These are phyloP conservation scores for Myiothlypis chrysogaster DNA, from an alignment of 2,797 vertebrate species.

Conservation along the genomic window DNA sequence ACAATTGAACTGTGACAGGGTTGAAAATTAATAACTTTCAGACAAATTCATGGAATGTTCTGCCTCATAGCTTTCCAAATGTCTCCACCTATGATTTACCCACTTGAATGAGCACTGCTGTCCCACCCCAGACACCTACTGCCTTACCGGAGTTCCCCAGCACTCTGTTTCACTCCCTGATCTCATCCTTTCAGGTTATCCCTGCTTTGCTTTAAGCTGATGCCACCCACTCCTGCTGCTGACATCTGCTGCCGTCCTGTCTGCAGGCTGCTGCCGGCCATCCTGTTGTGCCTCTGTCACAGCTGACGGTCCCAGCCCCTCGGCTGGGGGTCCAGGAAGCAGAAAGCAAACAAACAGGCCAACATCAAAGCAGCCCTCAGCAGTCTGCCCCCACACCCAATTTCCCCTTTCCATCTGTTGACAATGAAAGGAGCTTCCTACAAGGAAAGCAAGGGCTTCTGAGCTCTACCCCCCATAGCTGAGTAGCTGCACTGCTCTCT, in stretches of 20 bases:
- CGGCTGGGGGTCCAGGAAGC: neutral
- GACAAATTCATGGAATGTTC: neutral
- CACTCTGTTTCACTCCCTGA: neutral
- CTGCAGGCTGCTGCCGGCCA: neutral
- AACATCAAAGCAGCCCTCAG: neutral
- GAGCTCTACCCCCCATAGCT: neutral
- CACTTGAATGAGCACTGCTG: neutral
- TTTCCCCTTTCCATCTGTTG: constrained; percentile 17
- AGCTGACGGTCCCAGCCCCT: neutral
- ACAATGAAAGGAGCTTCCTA: constrained; percentile 6
- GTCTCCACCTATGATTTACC: neutral
- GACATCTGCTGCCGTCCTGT: neutral
- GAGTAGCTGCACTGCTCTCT: neutral
- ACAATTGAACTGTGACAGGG: neutral
- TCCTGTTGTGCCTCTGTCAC: neutral
- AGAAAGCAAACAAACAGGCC: neutral
- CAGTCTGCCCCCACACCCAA: neutral
- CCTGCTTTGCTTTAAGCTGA: neutral
- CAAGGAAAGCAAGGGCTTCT: neutral
- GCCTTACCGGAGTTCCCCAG: neutral
- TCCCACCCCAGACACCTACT: neutral
- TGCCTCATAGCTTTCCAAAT: neutral
- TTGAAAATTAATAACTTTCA: neutral
- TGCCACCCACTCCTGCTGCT: fast-evolving
- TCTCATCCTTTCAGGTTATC: neutral